Base-by-base conservation (phyloP, 1,140 invertebrate genomes). In the Solen grandis region DNA sequence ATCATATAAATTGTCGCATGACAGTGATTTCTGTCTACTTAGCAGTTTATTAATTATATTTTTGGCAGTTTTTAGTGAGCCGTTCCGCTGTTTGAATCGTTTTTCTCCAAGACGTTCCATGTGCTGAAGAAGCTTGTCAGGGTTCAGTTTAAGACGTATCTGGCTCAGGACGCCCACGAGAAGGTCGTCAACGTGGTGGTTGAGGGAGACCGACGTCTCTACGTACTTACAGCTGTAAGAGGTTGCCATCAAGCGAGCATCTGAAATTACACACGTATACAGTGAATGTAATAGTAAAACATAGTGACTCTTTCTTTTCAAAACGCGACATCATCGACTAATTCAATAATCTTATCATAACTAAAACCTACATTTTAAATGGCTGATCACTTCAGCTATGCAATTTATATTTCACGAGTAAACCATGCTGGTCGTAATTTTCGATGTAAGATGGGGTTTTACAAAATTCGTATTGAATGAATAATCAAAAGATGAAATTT, bases 101-200 rank as follows among this genome's bases (percentile, higher is more conserved):
- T 38, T 36, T 22, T 68, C 77, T 29, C 27, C 62, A n/a, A 29
- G 22, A 46, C 68, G 68, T 38, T 68, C 36, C 5, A 62, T n/a
- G 50, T 70, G 36, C 41, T 76, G 60, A 10, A 69, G 38, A 16
- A 57, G 46, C 36, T 41, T 68, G 16, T 79, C 76, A 13, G 83
- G 82, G 27, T 83, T 65, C 35, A 87, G 57, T 41, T 86, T 86
- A 13, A 84, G 79, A 27, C 87, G 81, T 52, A 95, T 94, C 85
- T 95, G 94, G 27, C 92, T 93, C 35, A 96, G 93, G 81, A 96
- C 94, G 0, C 96, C 96, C 1, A 96, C 95, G 13, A 97, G 91
- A 0, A 97, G 92, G 83, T 97, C 95, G 86, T 97, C 96, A 10
- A 97, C 95, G 85, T 96, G 95, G 86, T 96, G 96, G 81, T 96